These are phyloP conservation scores for Potamarius usumacintae DNA, from an alignment of 2,113 vertebrate genomes.

Conservation along the genomic window DNA sequence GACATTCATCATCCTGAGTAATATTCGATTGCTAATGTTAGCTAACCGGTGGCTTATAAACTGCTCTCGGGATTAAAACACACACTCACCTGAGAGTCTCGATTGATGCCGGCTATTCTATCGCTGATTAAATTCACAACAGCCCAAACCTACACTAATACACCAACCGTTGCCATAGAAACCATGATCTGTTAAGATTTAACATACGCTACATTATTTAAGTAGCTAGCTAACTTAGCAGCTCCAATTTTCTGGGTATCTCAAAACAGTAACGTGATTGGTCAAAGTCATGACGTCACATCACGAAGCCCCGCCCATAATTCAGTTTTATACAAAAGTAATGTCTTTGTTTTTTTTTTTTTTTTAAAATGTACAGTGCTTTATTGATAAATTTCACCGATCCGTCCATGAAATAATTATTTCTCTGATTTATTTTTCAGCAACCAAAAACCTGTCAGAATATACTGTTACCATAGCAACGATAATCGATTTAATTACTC, in stretches of 20 bases:
- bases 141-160: neutral
- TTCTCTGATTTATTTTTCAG: neutral
- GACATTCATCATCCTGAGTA: neutral
- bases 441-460: neutral
- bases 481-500: too few relatives aligned
- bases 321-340: too few relatives aligned
- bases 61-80: neutral
- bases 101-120: neutral
- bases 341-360: too few relatives aligned
- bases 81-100: neutral
- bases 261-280: too few relatives aligned
- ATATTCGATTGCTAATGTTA: neutral
- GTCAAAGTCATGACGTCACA: too few relatives aligned
- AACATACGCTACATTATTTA: neutral
- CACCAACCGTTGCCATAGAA: neutral
- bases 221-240: neutral
- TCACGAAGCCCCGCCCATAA: too few relatives aligned
- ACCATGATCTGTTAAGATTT: neutral
- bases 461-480: neutral
- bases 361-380: too few relatives aligned
- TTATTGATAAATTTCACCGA: too few relatives aligned
- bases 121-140: neutral
- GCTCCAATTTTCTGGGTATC: too few relatives aligned
- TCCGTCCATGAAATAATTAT: too few relatives aligned
- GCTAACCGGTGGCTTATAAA: neutral